These are phyloP conservation scores for Eumeta japonica DNA, from an alignment of 1,140 invertebrate genomes.

Conservation along the genomic window DNA sequence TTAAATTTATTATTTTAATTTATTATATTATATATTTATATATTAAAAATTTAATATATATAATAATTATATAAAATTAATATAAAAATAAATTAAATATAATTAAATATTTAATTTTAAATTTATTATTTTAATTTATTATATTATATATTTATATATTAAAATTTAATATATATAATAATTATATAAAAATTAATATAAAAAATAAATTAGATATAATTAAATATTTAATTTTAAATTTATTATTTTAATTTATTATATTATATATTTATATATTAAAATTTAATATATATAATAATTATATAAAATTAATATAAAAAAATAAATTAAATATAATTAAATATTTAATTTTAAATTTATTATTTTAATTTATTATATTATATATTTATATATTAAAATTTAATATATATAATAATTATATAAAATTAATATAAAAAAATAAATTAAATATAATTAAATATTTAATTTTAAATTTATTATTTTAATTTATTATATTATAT, in stretches of 20 bases:
- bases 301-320: slow-evolving; percentile 28
- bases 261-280: too few species aligned
- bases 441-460: slow-evolving; percentile 28
- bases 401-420: slow-evolving; percentile 41
- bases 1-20: slow-evolving; percentile 12
- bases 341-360: slow-evolving; percentile 48
- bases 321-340: slow-evolving; percentile 25
- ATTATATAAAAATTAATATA: too few species aligned
- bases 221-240: too few species aligned
- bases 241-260: too few species aligned
- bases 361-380: slow-evolving; percentile 11
- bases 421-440: slow-evolving; percentile 28
- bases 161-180: too few species aligned
- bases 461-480: slow-evolving; percentile 29
- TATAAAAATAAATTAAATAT: too few species aligned
- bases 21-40: slow-evolving; percentile 16
- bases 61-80: slow-evolving; percentile 26
- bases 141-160: too few species aligned
- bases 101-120: too few species aligned
- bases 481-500: slow-evolving; percentile 22
- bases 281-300: too few species aligned
- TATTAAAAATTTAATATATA: slow-evolving; percentile 53
- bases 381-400: slow-evolving; percentile 20
- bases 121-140: too few species aligned
- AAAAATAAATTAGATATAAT: too few species aligned